Evolutionary conservation across 2,113 vertebrate species (phyloP).

Genomic region (Nerophis lumbriciformis): DNA sequence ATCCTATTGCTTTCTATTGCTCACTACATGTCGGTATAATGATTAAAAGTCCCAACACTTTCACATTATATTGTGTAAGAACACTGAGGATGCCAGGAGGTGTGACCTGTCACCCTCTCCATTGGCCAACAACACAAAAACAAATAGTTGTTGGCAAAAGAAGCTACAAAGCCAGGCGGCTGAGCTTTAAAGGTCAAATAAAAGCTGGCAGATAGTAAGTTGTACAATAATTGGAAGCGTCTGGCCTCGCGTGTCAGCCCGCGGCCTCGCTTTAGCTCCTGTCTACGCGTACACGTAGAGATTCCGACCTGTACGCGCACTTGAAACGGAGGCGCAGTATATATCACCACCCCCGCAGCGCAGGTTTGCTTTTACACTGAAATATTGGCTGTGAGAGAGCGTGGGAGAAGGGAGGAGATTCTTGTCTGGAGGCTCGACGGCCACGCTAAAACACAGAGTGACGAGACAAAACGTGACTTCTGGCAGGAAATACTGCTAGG

Average conservation of each 20-base stretch:
- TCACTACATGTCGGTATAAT: no score
- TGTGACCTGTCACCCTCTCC: no score
- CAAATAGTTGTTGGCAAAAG: no score
- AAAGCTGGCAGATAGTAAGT: conserved; percentile 39
- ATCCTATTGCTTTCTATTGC: no score
- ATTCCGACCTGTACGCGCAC: conserved; percentile 54
- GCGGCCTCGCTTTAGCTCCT: conserved; percentile 48
- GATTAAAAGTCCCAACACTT: no score
- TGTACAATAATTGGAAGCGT: conserved; percentile 66
- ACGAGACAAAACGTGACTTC: background rate
- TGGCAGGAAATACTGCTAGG: background rate
- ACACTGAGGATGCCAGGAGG: no score
- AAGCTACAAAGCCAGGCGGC: no score
- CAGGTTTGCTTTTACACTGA: conserved; percentile 50
- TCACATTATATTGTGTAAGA: no score
- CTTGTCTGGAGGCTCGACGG: conserved; percentile 8
- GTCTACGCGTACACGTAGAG: conserved; percentile 57
- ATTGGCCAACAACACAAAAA: no score
- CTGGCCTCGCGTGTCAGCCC: conserved; percentile 56
- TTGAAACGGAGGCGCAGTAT: conserved; percentile 50
- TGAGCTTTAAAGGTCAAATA: conserved; percentile 18
- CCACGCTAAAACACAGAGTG: background rate
- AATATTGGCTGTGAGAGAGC: conserved; percentile 56
- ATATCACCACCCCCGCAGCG: conserved; percentile 42
- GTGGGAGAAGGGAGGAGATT: conserved; percentile 52